Evolutionary conservation across 2,113 vertebrate species (phyloP), one percentile per base, ranked within the genome.

Genomic region (Ciconia boyciana): DNA sequence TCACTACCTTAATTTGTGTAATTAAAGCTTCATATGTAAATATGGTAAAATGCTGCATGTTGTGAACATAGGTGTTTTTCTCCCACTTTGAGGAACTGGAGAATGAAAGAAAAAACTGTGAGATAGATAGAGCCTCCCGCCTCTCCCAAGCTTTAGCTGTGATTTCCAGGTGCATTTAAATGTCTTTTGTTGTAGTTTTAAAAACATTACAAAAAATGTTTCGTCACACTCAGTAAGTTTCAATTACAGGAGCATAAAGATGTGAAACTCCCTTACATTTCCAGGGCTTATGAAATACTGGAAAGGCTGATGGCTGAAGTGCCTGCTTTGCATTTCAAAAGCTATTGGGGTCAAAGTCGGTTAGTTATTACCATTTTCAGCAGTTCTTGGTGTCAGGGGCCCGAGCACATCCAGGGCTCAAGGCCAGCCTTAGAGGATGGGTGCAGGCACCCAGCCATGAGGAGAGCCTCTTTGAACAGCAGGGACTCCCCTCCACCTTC

Each of bases 271-370:
- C 34, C 49, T 83, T 86, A 34, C 4, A 3, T 46, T 89, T 87
- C 65, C 76, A 70, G 15, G 19, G 12, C 24, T 95, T 94, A 46
- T 83, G 68, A 95, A 93, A 88, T 46, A 29, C 34, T 44, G 29
- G 71, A 60, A 90, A 74, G 20, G 36, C 25, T 57, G 60, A 76
- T 74, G 55, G 20, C 79, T 83, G 83, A 62, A 74, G 25, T 34
- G 9, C 69, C 86, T 94, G 51, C 52, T 97, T 94, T 91, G 77
- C 83, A 82, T 93, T 90, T 94, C 86, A 93, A 69, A 95, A 79
- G 61, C 31, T 57, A 44, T 48, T 51, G 49, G 29, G 86, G 65
- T 93, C 94, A 94, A 96, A 97, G 94, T 95, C 95, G 94, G 48
- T 46, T 84, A 72, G 65, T 41, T 89, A 92, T 84, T 68, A 48